Percentiles rank a stretch among this genome's conserved stretches.
These are phyloP conservation scores for Anarhynchus alexandrinus DNA, from an alignment of 2,113 vertebrate genomes.

Conservation along the genomic window DNA sequence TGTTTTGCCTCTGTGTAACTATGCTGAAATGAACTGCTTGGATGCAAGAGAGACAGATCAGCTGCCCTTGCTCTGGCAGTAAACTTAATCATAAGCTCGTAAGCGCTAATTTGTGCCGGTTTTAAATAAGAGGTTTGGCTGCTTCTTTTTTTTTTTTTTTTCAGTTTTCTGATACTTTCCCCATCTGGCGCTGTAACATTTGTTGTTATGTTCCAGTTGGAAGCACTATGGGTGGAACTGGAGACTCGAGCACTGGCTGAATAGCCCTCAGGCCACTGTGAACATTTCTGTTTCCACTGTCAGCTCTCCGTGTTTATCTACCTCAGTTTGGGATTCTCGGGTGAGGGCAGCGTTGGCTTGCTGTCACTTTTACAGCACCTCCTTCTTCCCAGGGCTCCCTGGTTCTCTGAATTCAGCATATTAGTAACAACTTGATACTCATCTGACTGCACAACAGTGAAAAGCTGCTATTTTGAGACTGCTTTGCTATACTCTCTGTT, in stretches of 20 bases:
- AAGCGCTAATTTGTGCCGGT: not conserved
- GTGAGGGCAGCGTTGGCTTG: not conserved
- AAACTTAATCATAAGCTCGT: conserved; percentile 14
- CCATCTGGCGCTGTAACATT: not conserved
- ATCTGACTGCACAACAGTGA: not conserved
- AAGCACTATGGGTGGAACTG: not conserved
- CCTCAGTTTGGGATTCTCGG: not conserved
- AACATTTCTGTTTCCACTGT: not conserved
- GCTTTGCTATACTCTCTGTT: not conserved
- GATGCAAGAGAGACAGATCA: not conserved
- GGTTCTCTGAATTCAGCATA: not conserved
- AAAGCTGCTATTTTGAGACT: not conserved
- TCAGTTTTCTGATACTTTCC: not conserved
- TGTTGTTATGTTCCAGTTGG: conserved; percentile 8
- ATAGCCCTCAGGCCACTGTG: not conserved
- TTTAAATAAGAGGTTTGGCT: not conserved
- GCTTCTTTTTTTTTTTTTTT: not conserved
- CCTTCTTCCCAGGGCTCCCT: not conserved
- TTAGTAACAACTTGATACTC: not conserved
- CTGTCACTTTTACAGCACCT: not conserved
- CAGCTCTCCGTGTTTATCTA: not conserved
- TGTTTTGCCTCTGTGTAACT: not conserved
- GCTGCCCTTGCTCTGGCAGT: not conserved
- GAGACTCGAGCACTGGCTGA: not conserved
- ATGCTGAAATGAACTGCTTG: not conserved